A percentile compares a stretch with the other conserved stretches of the same genome.
Conservation (phyloP, 2,113 vertebrate species). For the Eptesicus fuscus region DNA sequence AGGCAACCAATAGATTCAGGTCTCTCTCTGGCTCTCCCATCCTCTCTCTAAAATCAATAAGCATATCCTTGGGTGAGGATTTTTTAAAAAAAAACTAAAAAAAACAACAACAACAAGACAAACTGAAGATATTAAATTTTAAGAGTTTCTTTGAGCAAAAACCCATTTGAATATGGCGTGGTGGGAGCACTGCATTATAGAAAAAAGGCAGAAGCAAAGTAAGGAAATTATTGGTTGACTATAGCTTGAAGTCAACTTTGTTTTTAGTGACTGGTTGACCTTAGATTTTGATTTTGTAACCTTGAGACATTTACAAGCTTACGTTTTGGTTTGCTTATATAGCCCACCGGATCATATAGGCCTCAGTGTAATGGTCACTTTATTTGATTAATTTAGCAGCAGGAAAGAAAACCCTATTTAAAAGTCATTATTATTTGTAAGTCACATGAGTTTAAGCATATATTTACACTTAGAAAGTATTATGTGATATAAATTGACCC, state of each 20-base stretch:
- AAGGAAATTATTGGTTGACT: background rate
- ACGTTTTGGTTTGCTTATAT: background rate
- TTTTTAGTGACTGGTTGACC: background rate
- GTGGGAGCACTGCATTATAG: background rate
- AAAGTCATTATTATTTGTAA: background rate
- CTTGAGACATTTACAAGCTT: background rate
- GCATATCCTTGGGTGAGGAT: background rate
- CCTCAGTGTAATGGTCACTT: background rate
- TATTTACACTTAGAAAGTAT: background rate
- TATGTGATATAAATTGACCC: background rate
- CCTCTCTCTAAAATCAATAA: background rate
- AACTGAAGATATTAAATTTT: background rate
- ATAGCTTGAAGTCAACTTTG: background rate
- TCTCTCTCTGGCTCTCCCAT: too few relatives aligned
- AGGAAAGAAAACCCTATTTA: background rate
- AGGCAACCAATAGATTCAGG: background rate
- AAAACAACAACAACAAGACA: background rate
- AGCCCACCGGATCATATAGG: background rate
- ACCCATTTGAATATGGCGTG: background rate
- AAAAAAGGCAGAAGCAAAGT: background rate
- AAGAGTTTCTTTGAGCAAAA: background rate
- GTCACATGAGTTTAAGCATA: background rate
- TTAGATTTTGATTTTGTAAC: background rate
- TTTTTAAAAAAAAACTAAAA: background rate
- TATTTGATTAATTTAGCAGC: background rate